phyloP scores from a whole-genome alignment of 2,888 invertebrate species.

The Drosophila neutralis region DNA sequence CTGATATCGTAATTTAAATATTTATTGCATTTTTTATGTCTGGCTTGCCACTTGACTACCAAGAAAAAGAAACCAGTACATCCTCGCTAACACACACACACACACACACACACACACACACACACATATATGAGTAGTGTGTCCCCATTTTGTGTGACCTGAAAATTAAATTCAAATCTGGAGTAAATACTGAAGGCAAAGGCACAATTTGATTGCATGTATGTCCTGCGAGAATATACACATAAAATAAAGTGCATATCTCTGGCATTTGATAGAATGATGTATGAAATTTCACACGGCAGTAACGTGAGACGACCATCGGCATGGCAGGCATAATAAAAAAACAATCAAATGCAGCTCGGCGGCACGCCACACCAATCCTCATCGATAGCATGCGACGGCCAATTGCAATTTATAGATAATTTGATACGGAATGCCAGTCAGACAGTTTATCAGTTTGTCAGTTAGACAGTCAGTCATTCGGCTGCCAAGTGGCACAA shows the following conservation, averaged over 20 bases:
- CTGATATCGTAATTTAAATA: slow-evolving; percentile 76
- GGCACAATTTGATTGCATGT: slow-evolving; percentile 69
- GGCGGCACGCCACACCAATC: slow-evolving; percentile 44
- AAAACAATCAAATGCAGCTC: slow-evolving; percentile 63
- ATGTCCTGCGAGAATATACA: slow-evolving; percentile 23
- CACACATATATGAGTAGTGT: slow-evolving; percentile 22
- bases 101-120: slow-evolving; percentile 14
- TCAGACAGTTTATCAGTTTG: slow-evolving; percentile 24
- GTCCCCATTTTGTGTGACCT: slow-evolving; percentile 71
- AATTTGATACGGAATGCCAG: slow-evolving; percentile 70
- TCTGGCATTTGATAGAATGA: slow-evolving; percentile 45
- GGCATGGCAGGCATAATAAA: slow-evolving; percentile 24
- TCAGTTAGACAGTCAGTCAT: slow-evolving; percentile 20
- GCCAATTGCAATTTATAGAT: slow-evolving; percentile 72
- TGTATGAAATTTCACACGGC: slow-evolving; percentile 63
- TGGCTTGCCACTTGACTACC: slow-evolving; percentile 65
- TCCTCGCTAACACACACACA: slow-evolving; percentile 30
- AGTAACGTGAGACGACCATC: slow-evolving; percentile 3
- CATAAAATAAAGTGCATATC: slow-evolving; percentile 20
- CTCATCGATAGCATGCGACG: slow-evolving; percentile 63
- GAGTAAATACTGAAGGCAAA: slow-evolving; percentile 59
- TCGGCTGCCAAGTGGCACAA: slow-evolving; percentile 65
- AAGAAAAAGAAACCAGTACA: slow-evolving; percentile 37
- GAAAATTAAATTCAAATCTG: slow-evolving; percentile 80
- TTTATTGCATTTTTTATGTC: slow-evolving; percentile 75